These are phyloP conservation scores for Gambusia affinis DNA, from an alignment of 2,113 vertebrate genomes.

Conservation along the genomic window DNA sequence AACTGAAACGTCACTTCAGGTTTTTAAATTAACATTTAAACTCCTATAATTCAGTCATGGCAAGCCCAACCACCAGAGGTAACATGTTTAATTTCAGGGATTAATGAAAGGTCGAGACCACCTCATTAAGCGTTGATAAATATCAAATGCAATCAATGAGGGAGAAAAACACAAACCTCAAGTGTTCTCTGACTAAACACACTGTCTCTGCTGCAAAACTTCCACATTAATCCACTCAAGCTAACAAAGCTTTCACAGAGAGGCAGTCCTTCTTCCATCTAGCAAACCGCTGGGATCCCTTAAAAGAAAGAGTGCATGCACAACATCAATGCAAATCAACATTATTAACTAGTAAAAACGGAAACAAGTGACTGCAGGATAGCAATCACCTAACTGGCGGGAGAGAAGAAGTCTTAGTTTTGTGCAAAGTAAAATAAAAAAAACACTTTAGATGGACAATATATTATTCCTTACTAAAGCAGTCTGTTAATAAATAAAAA, in stretches of 20 bases:
- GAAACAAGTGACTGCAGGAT: conserved; percentile 12
- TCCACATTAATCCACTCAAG: conserved; percentile 15
- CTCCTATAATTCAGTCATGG: conserved; percentile 40
- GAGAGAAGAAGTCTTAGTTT: conserved; percentile 5
- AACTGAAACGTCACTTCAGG: conserved; percentile 26
- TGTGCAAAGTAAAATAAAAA: conserved; percentile 27
- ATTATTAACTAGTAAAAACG: conserved; percentile 5
- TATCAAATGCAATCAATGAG: conserved; percentile 63
- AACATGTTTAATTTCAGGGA: conserved; percentile 48
- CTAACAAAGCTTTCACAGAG: neutral
- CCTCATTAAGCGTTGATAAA: conserved; percentile 66
- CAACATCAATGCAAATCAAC: neutral
- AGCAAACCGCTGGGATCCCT: neutral
- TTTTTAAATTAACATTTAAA: conserved; percentile 32
- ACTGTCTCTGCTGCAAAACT: conserved; percentile 1
- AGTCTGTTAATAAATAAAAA: conserved; percentile 18
- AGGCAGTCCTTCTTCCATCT: neutral
- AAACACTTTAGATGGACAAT: conserved; percentile 33
- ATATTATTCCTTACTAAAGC: conserved; percentile 36
- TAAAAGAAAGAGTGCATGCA: neutral
- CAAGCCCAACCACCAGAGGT: conserved; percentile 44
- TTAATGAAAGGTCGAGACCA: conserved; percentile 63
- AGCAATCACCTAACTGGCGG: neutral
- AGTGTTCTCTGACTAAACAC: conserved; percentile 15
- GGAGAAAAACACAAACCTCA: conserved; percentile 39